Conservation (phyloP, 53 echinoderm and acorn worm species). For the Antedon mediterranea region DNA sequence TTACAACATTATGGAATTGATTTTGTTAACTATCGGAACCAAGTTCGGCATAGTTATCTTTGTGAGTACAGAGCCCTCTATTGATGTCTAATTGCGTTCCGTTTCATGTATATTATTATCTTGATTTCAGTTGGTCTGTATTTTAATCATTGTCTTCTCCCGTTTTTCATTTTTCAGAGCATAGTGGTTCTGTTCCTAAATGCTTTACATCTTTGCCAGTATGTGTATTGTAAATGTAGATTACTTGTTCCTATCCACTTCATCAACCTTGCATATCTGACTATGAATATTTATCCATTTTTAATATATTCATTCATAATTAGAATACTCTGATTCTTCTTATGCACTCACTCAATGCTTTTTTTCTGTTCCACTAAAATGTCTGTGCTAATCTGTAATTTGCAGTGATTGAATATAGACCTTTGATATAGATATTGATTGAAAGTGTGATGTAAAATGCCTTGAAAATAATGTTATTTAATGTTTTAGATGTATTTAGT, state of each 20-base stretch:
- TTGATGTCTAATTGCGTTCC: background rate
- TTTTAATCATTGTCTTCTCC: background rate
- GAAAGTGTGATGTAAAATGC: background rate
- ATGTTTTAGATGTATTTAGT: too few species aligned
- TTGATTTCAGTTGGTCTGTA: background rate
- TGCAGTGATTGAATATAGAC: background rate
- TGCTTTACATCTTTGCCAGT: constrained; percentile 1
- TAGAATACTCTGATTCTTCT: too few species aligned
- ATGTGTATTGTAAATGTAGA: background rate
- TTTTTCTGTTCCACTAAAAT: background rate
- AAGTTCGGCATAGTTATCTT: background rate
- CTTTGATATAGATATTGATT: background rate
- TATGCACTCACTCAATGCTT: background rate
- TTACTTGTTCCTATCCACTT: background rate
- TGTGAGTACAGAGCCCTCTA: background rate
- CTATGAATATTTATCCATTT: background rate
- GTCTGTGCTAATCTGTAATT: background rate
- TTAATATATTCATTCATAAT: background rate
- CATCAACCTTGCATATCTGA: background rate
- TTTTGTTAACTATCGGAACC: background rate
- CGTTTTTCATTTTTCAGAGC: background rate
- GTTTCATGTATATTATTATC: background rate
- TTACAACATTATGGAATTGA: too few species aligned
- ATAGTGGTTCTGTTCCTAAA: background rate
- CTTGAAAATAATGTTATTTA: background rate